Base-by-base conservation (phyloP, 1,140 invertebrate genomes). In the Plodia interpunctella region DNA sequence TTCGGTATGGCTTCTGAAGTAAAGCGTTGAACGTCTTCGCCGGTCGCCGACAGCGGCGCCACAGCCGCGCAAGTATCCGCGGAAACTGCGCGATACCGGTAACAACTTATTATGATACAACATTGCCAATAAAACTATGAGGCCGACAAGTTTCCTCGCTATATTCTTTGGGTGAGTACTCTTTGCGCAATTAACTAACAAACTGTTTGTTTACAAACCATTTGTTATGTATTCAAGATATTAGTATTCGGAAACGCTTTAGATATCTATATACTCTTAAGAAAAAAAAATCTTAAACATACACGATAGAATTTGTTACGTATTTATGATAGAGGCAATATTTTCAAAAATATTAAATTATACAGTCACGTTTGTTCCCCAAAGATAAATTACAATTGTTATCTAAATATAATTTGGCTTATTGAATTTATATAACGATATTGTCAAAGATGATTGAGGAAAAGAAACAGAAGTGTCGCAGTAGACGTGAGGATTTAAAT, bases 1-100 rank as follows among this genome's bases (percentile, higher is more conserved):
- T 60, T 49, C 66, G 68, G 63, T 68, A 66, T 70, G 76, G 68
- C 62, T 70, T 70, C 63, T 59, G 49, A 28, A 66, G 66, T 60
- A 63, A 72, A 63, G 58, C 66, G 50, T 55, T 55, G 60, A 67
- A 59, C 60, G 64, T 58, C 62, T 51, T 51, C 20, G 49, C 65
- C 67, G 65, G 57, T 57, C 57, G 65, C 63, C 59, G 61, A 65
- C 62, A 55, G 68, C 59, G 67, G 62, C 67, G 59, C 63, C 66
- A 66, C 64, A 69, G 60, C 59, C 59, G 65, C 59, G 65, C 58
- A 50, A 55, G 32, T 25, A 6, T 53, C 49, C 49, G 49, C 49
- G 19, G 18, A 9, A 51, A 51, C 49, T 20, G 6, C 49, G 20
- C 49, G 49, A 35, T 13, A 35, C 32, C 32, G 13, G 13, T 9